Evolutionary conservation across 2,797 vertebrate genomes (phyloP).

Genomic region (Molossus alvarezi): DNA sequence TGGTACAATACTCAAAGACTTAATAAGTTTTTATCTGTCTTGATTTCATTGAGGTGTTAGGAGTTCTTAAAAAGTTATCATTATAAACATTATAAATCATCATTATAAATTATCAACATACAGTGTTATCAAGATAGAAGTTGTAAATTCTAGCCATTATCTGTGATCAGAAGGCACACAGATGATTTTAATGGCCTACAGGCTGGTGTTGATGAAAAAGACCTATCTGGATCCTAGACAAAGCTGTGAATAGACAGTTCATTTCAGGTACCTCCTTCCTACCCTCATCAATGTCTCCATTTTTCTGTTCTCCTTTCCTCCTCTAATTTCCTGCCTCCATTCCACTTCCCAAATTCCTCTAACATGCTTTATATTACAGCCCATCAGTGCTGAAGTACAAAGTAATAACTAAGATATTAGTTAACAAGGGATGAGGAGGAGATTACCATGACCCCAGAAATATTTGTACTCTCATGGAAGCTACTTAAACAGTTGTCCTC

Average conservation of each 20-base stretch:
- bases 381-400: not conserved
- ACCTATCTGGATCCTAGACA: not conserved
- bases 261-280: not conserved
- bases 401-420: not conserved
- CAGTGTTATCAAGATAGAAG: not conserved
- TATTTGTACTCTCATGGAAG: not conserved
- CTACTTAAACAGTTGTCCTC: not conserved
- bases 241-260: not conserved
- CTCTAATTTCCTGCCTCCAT: not conserved
- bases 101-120: not conserved
- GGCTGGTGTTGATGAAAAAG: not conserved
- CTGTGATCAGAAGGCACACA: conserved; percentile 1
- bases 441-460: not conserved
- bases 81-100: conserved; percentile 1
- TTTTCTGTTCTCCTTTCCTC: not conserved
- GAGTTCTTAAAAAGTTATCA: conserved; percentile 18
- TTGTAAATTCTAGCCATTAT: conserved; percentile 21
- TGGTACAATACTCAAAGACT: not conserved
- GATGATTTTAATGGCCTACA: not conserved
- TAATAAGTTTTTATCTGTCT: conserved; percentile 52
- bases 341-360: not conserved
- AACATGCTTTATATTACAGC: not conserved
- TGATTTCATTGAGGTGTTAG: conserved; percentile 7
- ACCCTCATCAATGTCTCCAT: not conserved
- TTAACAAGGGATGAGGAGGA: conserved; percentile 58